Evolutionary conservation across 1,140 invertebrate genomes (phyloP), one percentile per base, ranked within the genome.

Genomic region (Marisa cornuarietis): DNA sequence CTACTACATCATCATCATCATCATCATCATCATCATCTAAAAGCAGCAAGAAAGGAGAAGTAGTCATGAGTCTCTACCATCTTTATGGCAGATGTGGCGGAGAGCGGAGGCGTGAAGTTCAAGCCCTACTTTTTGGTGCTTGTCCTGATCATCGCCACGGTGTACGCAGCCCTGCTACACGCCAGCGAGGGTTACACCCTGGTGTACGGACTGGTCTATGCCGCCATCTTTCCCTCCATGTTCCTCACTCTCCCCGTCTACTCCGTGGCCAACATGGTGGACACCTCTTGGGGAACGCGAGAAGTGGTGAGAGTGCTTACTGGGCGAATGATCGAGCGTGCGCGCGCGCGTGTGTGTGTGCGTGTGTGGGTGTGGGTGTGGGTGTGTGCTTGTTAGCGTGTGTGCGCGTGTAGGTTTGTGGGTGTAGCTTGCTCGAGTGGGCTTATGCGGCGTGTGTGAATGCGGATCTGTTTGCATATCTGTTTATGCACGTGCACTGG

Each of bases 261-360:
- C 63, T 79, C 83, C 62, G 51, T 85, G 8, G 51, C 81, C 42
- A 85, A 85, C 76, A 86, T 86, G 76, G 74, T 83, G 14, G 83
- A 86, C 79, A 83, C 83, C 42, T 78, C 80, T 1, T 86, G 85
- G 83, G 83, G 85, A 58, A 86, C 85, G 0, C 49, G 83, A 42
- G 83, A 86, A 26, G 51, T 75, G 75, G 82, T 85, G 71, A 80
- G 74, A 11, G 31, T 0, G 31, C 31, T 42, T 6, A 6, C 31
- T n/a, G n/a, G n/a, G n/a, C n/a, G n/a, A n/a, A n/a, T n/a, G n/a
- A n/a, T n/a, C n/a, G n/a, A n/a, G n/a, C n/a, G n/a, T n/a, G n/a
- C n/a, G n/a, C n/a, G n/a, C n/a, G n/a, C n/a, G n/a, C n/a, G n/a
- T n/a, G n/a, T n/a, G n/a, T n/a, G n/a, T n/a, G n/a, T n/a, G n/a